Evolutionary conservation across 1,140 invertebrate genomes (phyloP).

Genomic region (Drosophila setifemur): DNA sequence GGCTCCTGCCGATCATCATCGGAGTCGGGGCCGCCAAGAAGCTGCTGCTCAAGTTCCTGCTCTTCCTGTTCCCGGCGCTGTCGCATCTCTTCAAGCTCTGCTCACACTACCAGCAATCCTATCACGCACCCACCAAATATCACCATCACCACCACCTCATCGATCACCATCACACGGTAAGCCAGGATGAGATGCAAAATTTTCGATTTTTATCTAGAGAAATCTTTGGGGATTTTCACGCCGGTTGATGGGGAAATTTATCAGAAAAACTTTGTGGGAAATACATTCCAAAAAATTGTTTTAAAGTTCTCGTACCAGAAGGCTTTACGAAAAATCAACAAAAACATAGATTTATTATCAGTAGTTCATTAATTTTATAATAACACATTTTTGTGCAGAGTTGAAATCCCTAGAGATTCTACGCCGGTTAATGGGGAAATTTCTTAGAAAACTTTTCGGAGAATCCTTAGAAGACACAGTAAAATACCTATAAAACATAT

Average conservation of each 20-base stretch:
- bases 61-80: constrained; percentile 91
- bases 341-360: too few species aligned
- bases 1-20: constrained; percentile 88
- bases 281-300: background rate
- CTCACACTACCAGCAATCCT: constrained; percentile 89
- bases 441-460: too few species aligned
- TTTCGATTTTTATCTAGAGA: background rate
- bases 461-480: too few species aligned
- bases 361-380: too few species aligned
- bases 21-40: constrained; percentile 92
- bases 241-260: too few species aligned
- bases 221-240: constrained; percentile 1
- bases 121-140: constrained; percentile 90
- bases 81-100: constrained; percentile 92
- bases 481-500: too few species aligned
- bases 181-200: constrained; percentile 34
- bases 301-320: too few species aligned
- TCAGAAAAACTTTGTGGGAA: background rate
- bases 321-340: too few species aligned
- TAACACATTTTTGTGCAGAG: too few species aligned
- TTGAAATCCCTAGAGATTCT: too few species aligned
- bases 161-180: constrained; percentile 85
- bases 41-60: constrained; percentile 89
- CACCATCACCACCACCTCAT: constrained; percentile 91
- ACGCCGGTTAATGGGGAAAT: too few species aligned